Conservation (phyloP, 2,888 invertebrate species). For the Rhagophthalmus giganteus region DNA sequence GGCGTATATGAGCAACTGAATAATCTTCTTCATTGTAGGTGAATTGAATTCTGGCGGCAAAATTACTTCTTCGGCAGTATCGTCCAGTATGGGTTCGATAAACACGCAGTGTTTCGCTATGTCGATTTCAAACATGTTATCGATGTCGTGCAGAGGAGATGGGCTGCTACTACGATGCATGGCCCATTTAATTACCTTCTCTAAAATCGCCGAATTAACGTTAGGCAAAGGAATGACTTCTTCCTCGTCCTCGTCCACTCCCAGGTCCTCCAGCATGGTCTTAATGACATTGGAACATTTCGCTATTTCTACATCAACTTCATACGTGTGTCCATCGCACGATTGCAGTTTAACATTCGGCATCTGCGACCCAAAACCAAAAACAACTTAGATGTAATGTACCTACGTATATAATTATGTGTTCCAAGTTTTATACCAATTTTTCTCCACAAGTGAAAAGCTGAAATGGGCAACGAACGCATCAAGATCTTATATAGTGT, state of each 20-base stretch:
- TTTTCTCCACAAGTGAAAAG: too few relatives aligned
- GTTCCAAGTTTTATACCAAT: too few relatives aligned
- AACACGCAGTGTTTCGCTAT: slow-evolving; percentile 98
- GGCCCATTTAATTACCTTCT: slow-evolving; percentile 93
- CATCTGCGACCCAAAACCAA: slow-evolving; percentile 63
- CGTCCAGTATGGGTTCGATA: slow-evolving; percentile 97
- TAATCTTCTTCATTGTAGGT: slow-evolving; percentile 91
- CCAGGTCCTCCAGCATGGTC: slow-evolving; percentile 95
- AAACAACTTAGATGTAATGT: too few relatives aligned
- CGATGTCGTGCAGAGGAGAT: slow-evolving; percentile 94
- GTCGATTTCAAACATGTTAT: slow-evolving; percentile 95
- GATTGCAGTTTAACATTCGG: slow-evolving; percentile 93
- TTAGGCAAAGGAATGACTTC: slow-evolving; percentile 96
- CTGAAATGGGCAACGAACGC: too few relatives aligned
- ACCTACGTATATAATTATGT: too few relatives aligned
- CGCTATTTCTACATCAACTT: slow-evolving; percentile 95
- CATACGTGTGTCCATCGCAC: slow-evolving; percentile 93
- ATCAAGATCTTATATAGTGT: too few relatives aligned
- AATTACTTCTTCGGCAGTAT: slow-evolving; percentile 91
- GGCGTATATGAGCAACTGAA: slow-evolving; percentile 91
- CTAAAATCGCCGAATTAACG: slow-evolving; percentile 94
- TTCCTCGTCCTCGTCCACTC: slow-evolving; percentile 90
- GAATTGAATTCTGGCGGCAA: slow-evolving; percentile 97
- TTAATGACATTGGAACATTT: slow-evolving; percentile 98
- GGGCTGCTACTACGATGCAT: slow-evolving; percentile 95